Base-by-base conservation (phyloP, 2,797 vertebrate species). In the Dromococcyx pavoninus region DNA sequence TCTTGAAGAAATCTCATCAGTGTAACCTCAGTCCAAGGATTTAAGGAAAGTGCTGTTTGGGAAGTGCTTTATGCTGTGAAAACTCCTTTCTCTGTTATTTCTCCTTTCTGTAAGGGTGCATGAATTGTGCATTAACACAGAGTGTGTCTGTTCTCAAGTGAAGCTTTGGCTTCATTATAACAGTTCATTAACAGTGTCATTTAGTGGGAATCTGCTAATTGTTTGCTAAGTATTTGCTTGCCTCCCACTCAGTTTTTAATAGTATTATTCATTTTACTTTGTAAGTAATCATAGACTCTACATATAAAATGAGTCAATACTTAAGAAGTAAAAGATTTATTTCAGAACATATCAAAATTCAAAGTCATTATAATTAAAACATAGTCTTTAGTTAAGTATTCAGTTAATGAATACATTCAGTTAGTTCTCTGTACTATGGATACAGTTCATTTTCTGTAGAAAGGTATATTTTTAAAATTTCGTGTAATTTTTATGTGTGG, bases 171-270 rank as follows among this genome's bases (percentile, higher is more conserved):
- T 96, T 93, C 35, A 64, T 88, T 78, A 18, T 30, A 50, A 70
- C 80, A 92, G 78, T 92, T 94, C 51, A 75, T 94, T 85, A 94
- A 61, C 48, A 41, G 24, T 93, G 72, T 79, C 69, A 79, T 84
- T 95, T 86, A 62, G 13, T 77, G 46, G 70, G 89, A 95, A 91
- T 95, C 70, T 72, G 81, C 46, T 89, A 88, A 87, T 90, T 95
- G 80, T 94, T 94, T 94, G 77, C 65, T 79, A 72, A 71, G 82
- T 77, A 65, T 94, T 93, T 96, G 70, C 79, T 94, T 94, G 60
- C 91, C 78, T 89, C 75, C 61, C 51, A 88, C 78, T 94, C 81
- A 76, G 22, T 73, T 88, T 93, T 88, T 79, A 83, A 86, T 85
- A 37, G 71, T 83, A 57, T 76, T 91, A 92, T 77, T 95, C 44